Evolutionary conservation across 2,113 vertebrate species (phyloP).

Genomic region (Oenanthe melanoleuca): DNA sequence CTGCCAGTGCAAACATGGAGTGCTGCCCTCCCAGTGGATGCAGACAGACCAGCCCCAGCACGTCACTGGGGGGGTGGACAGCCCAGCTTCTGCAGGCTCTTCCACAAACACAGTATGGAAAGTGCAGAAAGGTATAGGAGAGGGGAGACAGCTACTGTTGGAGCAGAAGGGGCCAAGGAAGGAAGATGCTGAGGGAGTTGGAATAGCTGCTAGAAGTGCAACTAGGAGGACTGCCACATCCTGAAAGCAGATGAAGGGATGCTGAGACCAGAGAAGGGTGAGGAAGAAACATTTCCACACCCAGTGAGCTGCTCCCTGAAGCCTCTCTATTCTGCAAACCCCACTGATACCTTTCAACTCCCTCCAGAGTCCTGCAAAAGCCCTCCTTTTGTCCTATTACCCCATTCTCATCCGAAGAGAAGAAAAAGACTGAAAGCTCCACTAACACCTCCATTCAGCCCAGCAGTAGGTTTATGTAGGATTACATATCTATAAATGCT

Average conservation of each 20-base stretch:
- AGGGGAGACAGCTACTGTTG: not conserved
- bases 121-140: not conserved
- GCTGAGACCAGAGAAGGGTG: not conserved
- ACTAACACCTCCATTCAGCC: not conserved
- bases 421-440: not conserved
- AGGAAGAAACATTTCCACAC: not conserved
- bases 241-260: not conserved
- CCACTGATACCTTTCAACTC: not conserved
- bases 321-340: not conserved
- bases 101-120: not conserved
- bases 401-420: not conserved
- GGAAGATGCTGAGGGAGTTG: not conserved
- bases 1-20: not conserved
- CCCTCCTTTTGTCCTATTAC: not conserved
- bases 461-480: not conserved
- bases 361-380: not conserved
- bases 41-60: not conserved
- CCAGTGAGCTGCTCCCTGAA: not conserved
- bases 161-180: not conserved
- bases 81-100: not conserved
- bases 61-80: fast-evolving
- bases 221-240: not conserved
- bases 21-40: not conserved
- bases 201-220: not conserved
- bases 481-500: not conserved